Percentiles rank a stretch among this genome's conserved stretches.
Evolutionary conservation across 2,888 invertebrate genomes (phyloP).

Genomic region (Drosophila anomalata): DNA sequence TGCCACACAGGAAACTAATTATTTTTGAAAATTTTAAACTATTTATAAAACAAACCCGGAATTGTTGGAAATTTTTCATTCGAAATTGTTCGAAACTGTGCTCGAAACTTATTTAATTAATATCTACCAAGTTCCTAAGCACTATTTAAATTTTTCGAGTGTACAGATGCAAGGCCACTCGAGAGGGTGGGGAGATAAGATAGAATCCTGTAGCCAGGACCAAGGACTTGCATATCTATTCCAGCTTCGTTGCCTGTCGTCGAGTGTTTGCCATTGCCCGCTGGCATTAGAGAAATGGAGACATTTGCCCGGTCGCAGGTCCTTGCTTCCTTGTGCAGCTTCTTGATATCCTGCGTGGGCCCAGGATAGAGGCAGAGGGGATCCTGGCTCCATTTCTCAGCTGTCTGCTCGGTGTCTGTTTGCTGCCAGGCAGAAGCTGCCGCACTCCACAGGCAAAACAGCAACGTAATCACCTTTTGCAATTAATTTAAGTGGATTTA

Average conservation of each 20-base stretch:
- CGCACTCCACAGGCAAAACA: constrained; percentile 67
- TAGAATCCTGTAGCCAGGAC: constrained; percentile 35
- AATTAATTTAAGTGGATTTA: constrained; percentile 83
- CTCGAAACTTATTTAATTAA: not conserved
- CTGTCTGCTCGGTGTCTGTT: constrained; percentile 71
- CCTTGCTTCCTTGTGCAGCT: constrained; percentile 59
- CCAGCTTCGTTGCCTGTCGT: constrained; percentile 47
- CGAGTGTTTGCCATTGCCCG: constrained; percentile 69
- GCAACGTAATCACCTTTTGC: constrained; percentile 82
- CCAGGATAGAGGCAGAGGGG: not conserved
- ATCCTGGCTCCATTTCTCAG: constrained; percentile 67
- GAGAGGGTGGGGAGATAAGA: not conserved
- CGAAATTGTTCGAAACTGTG: not conserved
- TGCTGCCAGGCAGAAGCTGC: constrained; percentile 57
- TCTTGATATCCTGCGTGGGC: constrained; percentile 62
- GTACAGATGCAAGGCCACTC: constrained; percentile 53
- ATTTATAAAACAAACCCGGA: not conserved
- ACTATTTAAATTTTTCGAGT: constrained; percentile 28
- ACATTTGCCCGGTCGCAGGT: constrained; percentile 42
- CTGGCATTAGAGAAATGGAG: constrained; percentile 52
- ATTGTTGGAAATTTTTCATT: not conserved
- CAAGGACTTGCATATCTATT: constrained; percentile 48
- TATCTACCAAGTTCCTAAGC: not conserved
- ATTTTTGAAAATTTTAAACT: not conserved
- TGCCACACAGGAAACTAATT: constrained; percentile 19